Base-by-base conservation (phyloP, 2,888 invertebrate species). In the Argynnis bischoffii region DNA sequence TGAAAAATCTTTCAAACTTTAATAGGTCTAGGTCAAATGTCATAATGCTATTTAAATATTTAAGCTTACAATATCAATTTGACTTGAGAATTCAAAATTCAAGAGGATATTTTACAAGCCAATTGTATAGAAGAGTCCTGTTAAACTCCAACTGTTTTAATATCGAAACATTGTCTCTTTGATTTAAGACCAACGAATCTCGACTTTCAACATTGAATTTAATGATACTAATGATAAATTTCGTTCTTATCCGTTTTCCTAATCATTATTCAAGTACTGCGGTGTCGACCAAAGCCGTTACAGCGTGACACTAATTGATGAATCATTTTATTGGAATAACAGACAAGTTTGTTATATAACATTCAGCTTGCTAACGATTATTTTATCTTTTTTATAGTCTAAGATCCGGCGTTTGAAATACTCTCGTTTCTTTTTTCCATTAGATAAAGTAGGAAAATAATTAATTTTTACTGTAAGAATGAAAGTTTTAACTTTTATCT, bases 251-350 rank as follows among this genome's bases (percentile, higher is more conserved):
- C 59, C 51, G 47, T 47, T 59, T 53, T 31, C 65, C 59, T 53
- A 46, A 65, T 57, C 59, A 65, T 65, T 65, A 65, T 59, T 59
- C 59, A 59, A 53, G 59, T 16, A 59, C 57, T 41, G 51, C 53
- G 57, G 59, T 54, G 59, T 35, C 57, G 61, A 48, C 50, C 55
- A 64, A 66, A 63, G 51, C n/a, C 50, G 54, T 66, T 67, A 35
- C 67, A 68, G 63, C 59, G 59, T 64, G 70, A 63, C 46, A 26
- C 65, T 64, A 64, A 56, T 56, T 41, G 51, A 64, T 56, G 53
- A 65, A 51, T 65, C 46, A 59, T 59, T 65, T 57, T 21, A 57
- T 51, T 53, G 16, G 31, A 57, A 61, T 61, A 53, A 61, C 35
- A 51, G 53, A 61, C 53, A 61, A 18, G 41, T 41, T 61, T 35